A percentile compares a stretch with the other conserved stretches of the same genome.
Conservation (phyloP, 2,113 vertebrate genomes). For the Hucho hucho region DNA sequence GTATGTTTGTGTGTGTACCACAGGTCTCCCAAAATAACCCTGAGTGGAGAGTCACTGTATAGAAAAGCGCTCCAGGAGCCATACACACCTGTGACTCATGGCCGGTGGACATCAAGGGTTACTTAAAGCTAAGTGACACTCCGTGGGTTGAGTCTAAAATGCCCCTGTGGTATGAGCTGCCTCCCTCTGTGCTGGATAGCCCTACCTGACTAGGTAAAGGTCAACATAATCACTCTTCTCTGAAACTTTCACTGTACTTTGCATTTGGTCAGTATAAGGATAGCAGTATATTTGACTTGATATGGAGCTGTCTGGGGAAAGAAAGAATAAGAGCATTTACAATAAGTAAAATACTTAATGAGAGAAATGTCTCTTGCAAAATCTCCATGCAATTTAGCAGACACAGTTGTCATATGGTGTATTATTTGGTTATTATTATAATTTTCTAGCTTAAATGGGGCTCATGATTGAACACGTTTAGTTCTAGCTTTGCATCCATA, state of each 20-base stretch:
- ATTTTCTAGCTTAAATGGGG: no score
- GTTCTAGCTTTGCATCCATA: no score
- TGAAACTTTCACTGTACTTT: slow-evolving; percentile 2
- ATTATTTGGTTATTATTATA: no score
- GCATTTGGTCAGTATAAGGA: background rate
- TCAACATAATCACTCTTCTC: background rate
- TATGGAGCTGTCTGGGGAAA: no score
- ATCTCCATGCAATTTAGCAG: no score
- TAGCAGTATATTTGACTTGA: background rate
- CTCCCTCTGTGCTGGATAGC: background rate
- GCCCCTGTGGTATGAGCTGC: background rate
- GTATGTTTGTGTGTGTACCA: background rate
- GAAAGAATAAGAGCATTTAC: no score
- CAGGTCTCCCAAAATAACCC: background rate
- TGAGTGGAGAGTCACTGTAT: slow-evolving; percentile 17
- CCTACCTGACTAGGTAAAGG: background rate
- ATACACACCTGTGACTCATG: slow-evolving; percentile 53
- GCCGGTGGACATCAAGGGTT: slow-evolving; percentile 12
- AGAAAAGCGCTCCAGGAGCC: slow-evolving; percentile 6
- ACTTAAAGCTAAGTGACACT: slow-evolving; percentile 35
- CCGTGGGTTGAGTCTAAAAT: slow-evolving; percentile 16
- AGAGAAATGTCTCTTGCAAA: no score
- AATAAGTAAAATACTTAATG: no score
- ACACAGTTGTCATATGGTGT: no score
- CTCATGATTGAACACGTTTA: no score